These are phyloP conservation scores for Bergia sp. DNA, from an alignment of 92 coral and sea anemone genomes.

Conservation along the genomic window DNA sequence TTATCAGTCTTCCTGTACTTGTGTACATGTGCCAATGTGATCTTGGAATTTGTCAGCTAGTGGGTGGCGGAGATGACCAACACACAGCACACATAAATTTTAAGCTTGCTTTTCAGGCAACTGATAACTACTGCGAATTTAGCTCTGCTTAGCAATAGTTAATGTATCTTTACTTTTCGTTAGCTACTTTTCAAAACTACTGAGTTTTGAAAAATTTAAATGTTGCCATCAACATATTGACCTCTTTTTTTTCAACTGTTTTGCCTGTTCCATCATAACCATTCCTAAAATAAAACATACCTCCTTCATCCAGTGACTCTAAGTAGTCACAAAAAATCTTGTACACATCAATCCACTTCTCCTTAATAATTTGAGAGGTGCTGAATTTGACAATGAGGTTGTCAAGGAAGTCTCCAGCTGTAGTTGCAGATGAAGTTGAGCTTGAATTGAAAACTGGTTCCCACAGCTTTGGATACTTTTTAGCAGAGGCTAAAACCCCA, in stretches of 20 bases:
- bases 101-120: conserved; percentile 13
- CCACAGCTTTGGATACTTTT: neutral
- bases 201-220: conserved; percentile 2
- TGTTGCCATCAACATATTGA: neutral
- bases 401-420: neutral
- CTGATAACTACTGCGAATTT: neutral
- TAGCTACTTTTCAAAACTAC: neutral
- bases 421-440: conserved; percentile 8
- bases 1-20: neutral
- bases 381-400: conserved; percentile 22
- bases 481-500: too few relatives aligned
- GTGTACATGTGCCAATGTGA: neutral
- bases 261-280: neutral
- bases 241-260: neutral
- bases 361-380: neutral
- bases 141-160: neutral
- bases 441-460: conserved; percentile 2
- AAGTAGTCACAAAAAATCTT: conserved; percentile 6
- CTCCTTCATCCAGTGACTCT: conserved; percentile 24
- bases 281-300: conserved; percentile 5
- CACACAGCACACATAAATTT: neutral
- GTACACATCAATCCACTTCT: conserved; percentile 19
- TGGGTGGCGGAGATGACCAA: neutral
- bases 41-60: too few relatives aligned
- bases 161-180: conserved; percentile 13